Percentiles rank a stretch among this genome's conserved stretches.
These are phyloP conservation scores for Lagenorhynchus albirostris DNA, from an alignment of 2,113 vertebrate genomes.

Conservation along the genomic window DNA sequence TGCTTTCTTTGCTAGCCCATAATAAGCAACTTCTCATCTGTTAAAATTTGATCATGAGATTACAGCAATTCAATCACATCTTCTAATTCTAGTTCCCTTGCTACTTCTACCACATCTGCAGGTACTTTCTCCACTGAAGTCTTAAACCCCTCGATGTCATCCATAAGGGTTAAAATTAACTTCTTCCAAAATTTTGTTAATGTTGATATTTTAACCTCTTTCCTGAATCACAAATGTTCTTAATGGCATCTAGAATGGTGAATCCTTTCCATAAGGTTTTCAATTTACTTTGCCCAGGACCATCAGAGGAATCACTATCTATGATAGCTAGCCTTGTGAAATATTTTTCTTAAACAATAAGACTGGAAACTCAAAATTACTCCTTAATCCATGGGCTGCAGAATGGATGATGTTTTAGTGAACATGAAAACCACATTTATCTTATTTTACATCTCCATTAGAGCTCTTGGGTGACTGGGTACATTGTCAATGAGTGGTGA, in stretches of 20 bases:
- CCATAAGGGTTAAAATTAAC: neutral
- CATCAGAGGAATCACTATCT: neutral
- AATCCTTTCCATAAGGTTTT: neutral
- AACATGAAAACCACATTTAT: neutral
- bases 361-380: neutral
- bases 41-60: too few species aligned
- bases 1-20: too few species aligned
- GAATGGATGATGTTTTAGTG: neutral
- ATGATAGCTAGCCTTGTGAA: neutral
- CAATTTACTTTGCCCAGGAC: neutral
- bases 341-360: neutral
- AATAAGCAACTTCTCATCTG: too few species aligned
- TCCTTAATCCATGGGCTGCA: neutral
- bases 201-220: neutral
- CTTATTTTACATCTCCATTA: neutral
- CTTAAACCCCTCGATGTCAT: too few species aligned
- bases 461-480: too few species aligned
- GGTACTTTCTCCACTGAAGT: too few species aligned
- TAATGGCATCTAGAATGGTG: neutral
- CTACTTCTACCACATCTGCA: too few species aligned
- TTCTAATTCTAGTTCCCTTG: too few species aligned
- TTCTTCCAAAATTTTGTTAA: neutral
- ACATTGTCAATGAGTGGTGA: too few species aligned
- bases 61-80: too few species aligned
- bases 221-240: neutral